Evolutionary conservation across 2,797 vertebrate genomes (phyloP), one percentile per base, ranked within the genome.

Genomic region (Cryptoblepharus egeriae): DNA sequence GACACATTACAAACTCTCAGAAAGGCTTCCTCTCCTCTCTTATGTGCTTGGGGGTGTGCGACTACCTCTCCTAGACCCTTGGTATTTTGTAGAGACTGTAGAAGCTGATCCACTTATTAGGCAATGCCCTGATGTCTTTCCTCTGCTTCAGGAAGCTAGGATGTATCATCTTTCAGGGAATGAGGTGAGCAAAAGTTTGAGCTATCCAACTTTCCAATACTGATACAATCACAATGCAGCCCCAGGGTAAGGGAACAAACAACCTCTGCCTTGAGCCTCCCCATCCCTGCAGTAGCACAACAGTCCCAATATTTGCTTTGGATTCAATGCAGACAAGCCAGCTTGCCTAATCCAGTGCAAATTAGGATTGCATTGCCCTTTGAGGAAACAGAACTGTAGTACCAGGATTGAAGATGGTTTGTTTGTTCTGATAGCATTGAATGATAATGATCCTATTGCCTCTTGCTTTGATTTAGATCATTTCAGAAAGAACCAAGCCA

Each of bases 401-500:
- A 35, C 2, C 28, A 45, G 37, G 45, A 45, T 24, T 5, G 52
- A 72, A 58, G 37, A 7, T 67, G 39, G 11, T 20, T 32, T 15
- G n/a, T n/a, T n/a, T n/a, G n/a, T 60, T 4, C 35, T 69, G 58
- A 60, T 42, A 32, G 35, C 57, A 12, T 30, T 32, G 15, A 10
- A 75, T 3, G 5, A 45, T 37, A 58, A 30, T 10, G 28, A 8
- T 75, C 60, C 73, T 3, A 26, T 67, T 81, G 76, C 88, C 65
- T 88, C 82, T 85, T 81, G 37, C 75, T 90, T 93, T 63, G 88
- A 85, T 90, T 57, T 85, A 99, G 98, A 97, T 99, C 79, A 98
- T 99, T 85, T 98, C 97, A 0, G 97, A 98, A 91, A 96, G 98
- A 80, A 99, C 98, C 84, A 99, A 99, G 92, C 98, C 98, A 75